Conservation (phyloP, 2,888 invertebrate genomes). For the Ormyrus thymus region DNA sequence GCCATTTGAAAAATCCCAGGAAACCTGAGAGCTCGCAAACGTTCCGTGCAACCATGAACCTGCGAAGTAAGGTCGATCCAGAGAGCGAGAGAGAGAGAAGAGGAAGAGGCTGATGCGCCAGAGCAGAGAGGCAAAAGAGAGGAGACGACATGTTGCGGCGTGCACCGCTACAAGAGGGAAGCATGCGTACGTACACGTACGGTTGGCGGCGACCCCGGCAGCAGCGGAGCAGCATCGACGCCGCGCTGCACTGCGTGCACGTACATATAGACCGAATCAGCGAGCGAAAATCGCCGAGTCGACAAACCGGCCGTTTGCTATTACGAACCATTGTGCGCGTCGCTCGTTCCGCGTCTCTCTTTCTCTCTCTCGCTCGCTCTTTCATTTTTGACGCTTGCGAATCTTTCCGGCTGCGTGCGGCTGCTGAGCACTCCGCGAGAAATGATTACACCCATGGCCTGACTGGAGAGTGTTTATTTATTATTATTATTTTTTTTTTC, state of each 20-base stretch:
- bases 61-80: no score
- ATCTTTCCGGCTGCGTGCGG: neutral
- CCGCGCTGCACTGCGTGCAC: neutral
- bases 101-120: neutral
- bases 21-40: no score
- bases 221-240: conserved; percentile 8
- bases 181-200: conserved; percentile 30
- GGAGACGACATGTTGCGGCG: conserved; percentile 36
- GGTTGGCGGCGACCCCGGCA: conserved; percentile 27
- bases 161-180: conserved; percentile 1
- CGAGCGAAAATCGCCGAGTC: conserved; percentile 55
- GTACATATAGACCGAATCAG: conserved; percentile 30
- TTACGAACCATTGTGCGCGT: conserved; percentile 63
- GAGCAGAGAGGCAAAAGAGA: neutral
- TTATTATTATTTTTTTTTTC: no score
- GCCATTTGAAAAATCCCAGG: no score
- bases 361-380: neutral
- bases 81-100: neutral
- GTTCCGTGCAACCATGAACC: no score
- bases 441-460: no score
- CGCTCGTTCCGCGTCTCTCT: neutral
- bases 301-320: conserved; percentile 64
- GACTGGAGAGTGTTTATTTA: no score
- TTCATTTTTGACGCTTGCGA: neutral
- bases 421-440: no score